A percentile compares a stretch with the other conserved stretches of the same genome.
phyloP scores from a whole-genome alignment of 2,888 invertebrate species.

The Anoplius nigerrimus region DNA sequence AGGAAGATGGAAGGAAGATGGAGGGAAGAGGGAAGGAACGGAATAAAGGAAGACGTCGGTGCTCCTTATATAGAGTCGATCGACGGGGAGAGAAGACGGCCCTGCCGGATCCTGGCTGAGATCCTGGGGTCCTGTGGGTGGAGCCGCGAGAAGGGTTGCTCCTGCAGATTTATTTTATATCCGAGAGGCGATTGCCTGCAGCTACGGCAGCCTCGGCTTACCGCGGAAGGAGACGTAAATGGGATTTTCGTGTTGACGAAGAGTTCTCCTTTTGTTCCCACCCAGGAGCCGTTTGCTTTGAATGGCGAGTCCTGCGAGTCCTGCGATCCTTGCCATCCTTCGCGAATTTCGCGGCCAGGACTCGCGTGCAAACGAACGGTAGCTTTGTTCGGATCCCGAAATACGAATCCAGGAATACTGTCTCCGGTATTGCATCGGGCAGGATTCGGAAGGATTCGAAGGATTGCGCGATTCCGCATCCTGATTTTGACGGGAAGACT shows the following conservation, averaged over 20 bases:
- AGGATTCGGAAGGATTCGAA: too few relatives aligned
- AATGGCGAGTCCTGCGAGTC: neutral
- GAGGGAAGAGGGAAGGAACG: conserved; percentile 20
- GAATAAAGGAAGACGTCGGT: conserved; percentile 1
- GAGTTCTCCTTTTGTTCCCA: conserved; percentile 38
- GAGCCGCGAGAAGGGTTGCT: conserved; percentile 27
- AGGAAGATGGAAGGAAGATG: neutral
- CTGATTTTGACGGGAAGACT: too few relatives aligned
- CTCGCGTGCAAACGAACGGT: too few relatives aligned
- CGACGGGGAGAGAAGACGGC: neutral
- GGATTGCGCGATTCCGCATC: too few relatives aligned
- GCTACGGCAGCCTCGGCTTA: conserved; percentile 4
- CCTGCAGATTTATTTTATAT: conserved; percentile 43
- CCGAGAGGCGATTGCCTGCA: conserved; percentile 33
- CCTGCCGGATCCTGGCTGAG: neutral
- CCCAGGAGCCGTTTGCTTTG: conserved; percentile 22
- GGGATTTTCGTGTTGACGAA: conserved; percentile 37
- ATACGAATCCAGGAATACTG: too few relatives aligned
- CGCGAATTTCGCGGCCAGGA: too few relatives aligned
- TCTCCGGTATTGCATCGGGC: too few relatives aligned
- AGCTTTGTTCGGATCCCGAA: too few relatives aligned
- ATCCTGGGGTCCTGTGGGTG: too few relatives aligned
- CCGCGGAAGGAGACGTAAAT: conserved; percentile 32
- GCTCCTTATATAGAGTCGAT: neutral
- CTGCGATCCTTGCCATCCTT: too few relatives aligned